phyloP scores from a whole-genome alignment of 2,113 vertebrate species.

The rat (Rattus norvegicus) region GRCr8 NC_086031.1:65468501-65469000 shows the following conservation, averaged over 20 bases:
- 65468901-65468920: not conserved
- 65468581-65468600: too few relatives aligned
- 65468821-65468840: not conserved
- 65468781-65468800: not conserved
- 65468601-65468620: not conserved
- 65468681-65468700: not conserved
- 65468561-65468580: too few relatives aligned
- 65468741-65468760: not conserved
- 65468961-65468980: not conserved
- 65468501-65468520: too few relatives aligned
- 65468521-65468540: too few relatives aligned
- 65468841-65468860: not conserved
- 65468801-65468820: not conserved
- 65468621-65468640: not conserved
- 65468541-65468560: too few relatives aligned
- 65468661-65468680: not conserved
- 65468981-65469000: not conserved
- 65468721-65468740: constrained; percentile 9
- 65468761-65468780: not conserved
- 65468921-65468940: not conserved
- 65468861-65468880: not conserved
- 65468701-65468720: not conserved
- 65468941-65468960: not conserved
- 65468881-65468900: not conserved
- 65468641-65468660: not conserved